Base-by-base conservation (phyloP, 1,140 invertebrate species). In the Trichonephila clavata region DNA sequence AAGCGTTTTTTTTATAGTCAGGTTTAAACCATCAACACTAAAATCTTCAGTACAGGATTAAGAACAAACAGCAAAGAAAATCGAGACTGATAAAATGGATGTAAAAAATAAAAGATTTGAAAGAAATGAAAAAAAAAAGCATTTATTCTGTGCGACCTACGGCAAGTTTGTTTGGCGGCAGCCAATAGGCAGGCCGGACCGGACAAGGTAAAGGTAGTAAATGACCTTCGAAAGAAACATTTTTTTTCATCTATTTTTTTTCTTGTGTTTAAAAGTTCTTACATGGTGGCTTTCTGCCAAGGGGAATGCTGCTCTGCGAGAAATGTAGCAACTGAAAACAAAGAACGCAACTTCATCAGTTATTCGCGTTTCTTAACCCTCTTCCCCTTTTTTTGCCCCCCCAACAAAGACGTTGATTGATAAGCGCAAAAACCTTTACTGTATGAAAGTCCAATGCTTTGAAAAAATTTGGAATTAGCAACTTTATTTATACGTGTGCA, bases 191-290 rank as follows among this genome's bases (percentile, higher is more conserved):
- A 57, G 20, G 63, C 32, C n/a, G 21, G 57, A 68, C 50, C 43
- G 43, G 32, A 16, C 68, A 24, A 90, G 71, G 88, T 90, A 90
- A 81, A 90, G 88, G 88, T 90, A 80, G 88, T 60, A 81, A 90
- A 90, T 90, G 88, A 90, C 88, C 88, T 90, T 90, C 88, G 50
- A 57, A 71, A 89, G 21, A 57, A 50, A 43, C 43, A 18, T 71
- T 77, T 89, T 89, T 89, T 89, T 57, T 71, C 4, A 57, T 60
- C 59, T 2, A 13, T 50, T 90, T 77, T 81, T 16, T 39, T 20
- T 27, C 39, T 71, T n/a, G 27, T 89, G 24, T 81, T 80, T 50
- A 39, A 81, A n/a, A 81, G 71, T 80, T 90, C 68, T 71, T 89
- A 57, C 61, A 71, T 18, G 39, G 50, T 39, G 88, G 68, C 68